Base-by-base conservation (phyloP, 2,113 vertebrate genomes). In the Pelmatolapia mariae region DNA sequence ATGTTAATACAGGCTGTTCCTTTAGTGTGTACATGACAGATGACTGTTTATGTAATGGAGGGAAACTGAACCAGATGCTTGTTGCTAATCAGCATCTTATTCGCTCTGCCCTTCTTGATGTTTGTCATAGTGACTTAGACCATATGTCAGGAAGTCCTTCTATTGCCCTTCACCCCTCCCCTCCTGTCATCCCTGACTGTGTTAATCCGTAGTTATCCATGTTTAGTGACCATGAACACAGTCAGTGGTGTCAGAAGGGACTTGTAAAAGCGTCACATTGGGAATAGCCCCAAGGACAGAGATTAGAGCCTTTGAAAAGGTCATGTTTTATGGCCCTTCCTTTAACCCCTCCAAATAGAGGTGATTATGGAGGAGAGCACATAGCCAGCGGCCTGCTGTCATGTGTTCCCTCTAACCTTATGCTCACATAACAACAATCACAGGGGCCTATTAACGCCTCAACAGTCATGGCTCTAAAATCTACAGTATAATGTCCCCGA, bases 341-440 rank as follows among this genome's bases (percentile, higher is more conserved):
- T 84, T 92, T 91, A 90, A 91, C 89, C 91, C 76, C 56, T 88
- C 63, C 81, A 89, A 93, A 89, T 83, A 93, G 88, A 89, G 82
- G 91, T 89, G 88, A 95, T 91, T 84, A 94, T 87, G 43, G 71
- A 59, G 80, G 53, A 80, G 84, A 83, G 86, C 1, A 2, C 73
- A 43, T 12, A 73, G 47, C 16, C 47, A 81, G n/a, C 57, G 53
- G 84, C 87, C 78, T 81, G 4, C 9, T 68, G 66, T 87, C 80
- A 22, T 52, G 47, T 83, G 71, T 76, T 63, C 40, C 63, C 22
- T 40, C 61, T 76, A 31, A 4, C 50, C 54, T 43, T 29, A 66
- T 26, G 33, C 81, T 68, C 47, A 22, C 43, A 31, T 33, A 38
- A 82, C 89, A 57, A 57, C n/a, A 47, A n/a, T 63, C 66, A 54